phyloP scores from a whole-genome alignment of 2,113 vertebrate genomes.

The Aptenodytes forsteri region DNA sequence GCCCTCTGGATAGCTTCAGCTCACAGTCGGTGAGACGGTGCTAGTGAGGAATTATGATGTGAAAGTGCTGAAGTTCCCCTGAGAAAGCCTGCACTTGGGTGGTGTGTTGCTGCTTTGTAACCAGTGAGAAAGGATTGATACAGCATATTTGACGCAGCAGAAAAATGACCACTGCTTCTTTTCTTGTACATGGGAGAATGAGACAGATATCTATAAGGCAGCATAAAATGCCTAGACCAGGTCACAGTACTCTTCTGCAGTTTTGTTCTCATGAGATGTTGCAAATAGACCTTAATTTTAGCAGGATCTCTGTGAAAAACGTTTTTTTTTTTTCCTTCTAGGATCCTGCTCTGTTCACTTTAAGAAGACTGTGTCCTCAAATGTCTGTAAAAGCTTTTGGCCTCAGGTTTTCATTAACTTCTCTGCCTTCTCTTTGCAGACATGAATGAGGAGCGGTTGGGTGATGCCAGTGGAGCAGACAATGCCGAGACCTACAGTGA shows the following conservation, averaged over 20 bases:
- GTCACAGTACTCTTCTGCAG: not conserved
- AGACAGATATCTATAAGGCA: not conserved
- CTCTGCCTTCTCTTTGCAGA: slow-evolving; percentile 77
- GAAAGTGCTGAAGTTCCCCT: not conserved
- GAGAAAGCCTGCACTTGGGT: not conserved
- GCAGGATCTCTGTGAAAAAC: not conserved
- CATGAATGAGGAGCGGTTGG: slow-evolving; percentile 81
- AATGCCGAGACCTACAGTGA: slow-evolving; percentile 87
- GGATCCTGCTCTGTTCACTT: not conserved
- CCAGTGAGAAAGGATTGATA: not conserved
- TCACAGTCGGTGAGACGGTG: not conserved
- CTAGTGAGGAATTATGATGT: not conserved
- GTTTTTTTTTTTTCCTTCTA: accelerated
- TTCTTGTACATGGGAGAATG: not conserved
- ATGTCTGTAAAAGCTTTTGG: not conserved
- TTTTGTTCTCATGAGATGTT: not conserved
- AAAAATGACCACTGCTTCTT: not conserved
- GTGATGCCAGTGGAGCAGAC: slow-evolving; percentile 81
- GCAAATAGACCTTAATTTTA: not conserved
- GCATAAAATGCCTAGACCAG: not conserved
- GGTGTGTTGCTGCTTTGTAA: not conserved
- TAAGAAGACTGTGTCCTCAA: not conserved
- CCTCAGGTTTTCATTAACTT: not conserved
- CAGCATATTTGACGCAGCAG: not conserved
- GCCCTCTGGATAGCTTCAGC: not conserved